These are phyloP conservation scores for Lasioglossum lativentre DNA, from an alignment of 2,888 invertebrate species.

Conservation along the genomic window DNA sequence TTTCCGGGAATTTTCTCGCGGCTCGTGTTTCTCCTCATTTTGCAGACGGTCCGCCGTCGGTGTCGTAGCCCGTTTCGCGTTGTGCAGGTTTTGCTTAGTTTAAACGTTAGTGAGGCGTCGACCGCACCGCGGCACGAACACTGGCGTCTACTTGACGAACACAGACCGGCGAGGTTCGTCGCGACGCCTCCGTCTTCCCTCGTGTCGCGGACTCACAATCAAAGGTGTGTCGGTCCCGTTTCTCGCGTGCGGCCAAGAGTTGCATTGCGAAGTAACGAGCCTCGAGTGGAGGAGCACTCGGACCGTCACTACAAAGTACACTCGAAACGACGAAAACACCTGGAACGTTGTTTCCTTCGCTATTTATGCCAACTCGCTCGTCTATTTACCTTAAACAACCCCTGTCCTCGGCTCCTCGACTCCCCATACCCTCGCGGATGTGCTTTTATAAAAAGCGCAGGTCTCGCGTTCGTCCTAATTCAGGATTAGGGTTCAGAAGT, in stretches of 20 bases:
- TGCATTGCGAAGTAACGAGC: slow-evolving; percentile 77
- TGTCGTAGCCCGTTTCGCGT: background rate
- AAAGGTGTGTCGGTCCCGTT: slow-evolving; percentile 29
- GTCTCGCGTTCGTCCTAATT: background rate
- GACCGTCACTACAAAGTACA: slow-evolving; percentile 72
- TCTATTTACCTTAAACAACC: slow-evolving; percentile 70
- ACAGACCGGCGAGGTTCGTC: slow-evolving; percentile 3
- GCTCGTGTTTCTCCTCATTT: slow-evolving; percentile 11
- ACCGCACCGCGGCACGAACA: slow-evolving; percentile 19
- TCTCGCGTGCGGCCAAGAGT: slow-evolving; percentile 72
- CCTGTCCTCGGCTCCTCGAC: background rate
- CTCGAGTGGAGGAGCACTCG: slow-evolving; percentile 74
- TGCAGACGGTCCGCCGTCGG: background rate
- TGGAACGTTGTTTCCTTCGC: slow-evolving; percentile 76
- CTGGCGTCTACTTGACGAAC: slow-evolving; percentile 3
- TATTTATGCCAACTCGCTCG: slow-evolving; percentile 71
- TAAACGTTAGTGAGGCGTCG: slow-evolving; percentile 50
- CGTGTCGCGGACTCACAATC: slow-evolving; percentile 4
- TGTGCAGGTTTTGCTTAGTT: slow-evolving; percentile 8
- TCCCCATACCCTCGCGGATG: background rate
- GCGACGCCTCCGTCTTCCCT: slow-evolving; percentile 24
- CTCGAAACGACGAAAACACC: slow-evolving; percentile 75
- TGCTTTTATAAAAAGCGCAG: background rate
- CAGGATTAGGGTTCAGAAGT: background rate
- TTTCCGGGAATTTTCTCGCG: slow-evolving; percentile 30